phyloP scores from a whole-genome alignment of 2,797 vertebrate genomes.

The Avahi laniger region DNA sequence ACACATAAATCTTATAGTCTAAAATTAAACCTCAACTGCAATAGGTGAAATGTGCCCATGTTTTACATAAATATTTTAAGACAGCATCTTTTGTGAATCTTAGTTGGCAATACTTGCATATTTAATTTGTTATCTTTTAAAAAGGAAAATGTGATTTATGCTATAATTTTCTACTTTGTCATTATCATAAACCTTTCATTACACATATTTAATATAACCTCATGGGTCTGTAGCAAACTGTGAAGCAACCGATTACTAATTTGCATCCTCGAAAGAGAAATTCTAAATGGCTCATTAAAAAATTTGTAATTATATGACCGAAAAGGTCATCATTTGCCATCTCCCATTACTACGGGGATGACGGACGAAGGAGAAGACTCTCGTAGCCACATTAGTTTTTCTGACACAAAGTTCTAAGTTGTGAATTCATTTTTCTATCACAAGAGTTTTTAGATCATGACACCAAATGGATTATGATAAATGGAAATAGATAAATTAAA shows the following conservation, averaged over 20 bases:
- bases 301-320: slow-evolving; percentile 49
- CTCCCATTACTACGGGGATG: not conserved
- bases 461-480: not conserved
- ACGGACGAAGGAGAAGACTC: not conserved
- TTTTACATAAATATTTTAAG: slow-evolving; percentile 48
- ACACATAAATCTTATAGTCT: not conserved
- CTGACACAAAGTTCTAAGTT: not conserved
- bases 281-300: slow-evolving; percentile 59
- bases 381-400: not conserved
- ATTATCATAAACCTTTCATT: slow-evolving; percentile 48
- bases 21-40: slow-evolving; percentile 37
- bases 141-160: slow-evolving; percentile 46
- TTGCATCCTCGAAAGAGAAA: slow-evolving; percentile 34
- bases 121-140: slow-evolving; percentile 38
- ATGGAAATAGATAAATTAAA: slow-evolving; percentile 17
- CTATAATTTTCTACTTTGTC: slow-evolving; percentile 41
- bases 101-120: slow-evolving; percentile 20
- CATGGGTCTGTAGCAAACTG: not conserved
- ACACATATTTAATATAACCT: slow-evolving; percentile 37
- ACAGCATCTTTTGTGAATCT: not conserved
- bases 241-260: slow-evolving; percentile 44
- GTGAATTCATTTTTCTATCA: not conserved
- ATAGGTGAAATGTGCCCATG: not conserved
- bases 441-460: not conserved
- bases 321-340: slow-evolving; percentile 37